Conservation (phyloP, 2,888 invertebrate genomes). For the Cacoxenus indagator region DNA sequence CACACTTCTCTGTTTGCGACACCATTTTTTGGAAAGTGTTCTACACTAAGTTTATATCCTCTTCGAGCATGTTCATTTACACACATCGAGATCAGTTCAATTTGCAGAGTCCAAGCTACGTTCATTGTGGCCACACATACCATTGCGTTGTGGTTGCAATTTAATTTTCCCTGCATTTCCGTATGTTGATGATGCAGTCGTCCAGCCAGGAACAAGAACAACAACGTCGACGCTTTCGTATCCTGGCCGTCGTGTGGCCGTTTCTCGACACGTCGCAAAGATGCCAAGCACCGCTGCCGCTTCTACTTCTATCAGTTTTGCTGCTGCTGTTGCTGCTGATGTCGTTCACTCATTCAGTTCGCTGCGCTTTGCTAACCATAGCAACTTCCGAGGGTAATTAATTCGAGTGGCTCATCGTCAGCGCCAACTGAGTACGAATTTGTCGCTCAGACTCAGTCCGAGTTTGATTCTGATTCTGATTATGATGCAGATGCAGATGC, state of each 20-base stretch:
- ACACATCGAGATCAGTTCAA: not conserved
- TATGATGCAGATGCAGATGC: too few species aligned
- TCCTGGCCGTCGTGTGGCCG: too few species aligned
- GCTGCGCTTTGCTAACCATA: slow-evolving; percentile 55
- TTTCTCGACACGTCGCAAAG: too few species aligned
- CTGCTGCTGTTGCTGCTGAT: not conserved
- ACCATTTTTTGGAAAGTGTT: too few species aligned
- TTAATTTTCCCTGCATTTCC: slow-evolving; percentile 55
- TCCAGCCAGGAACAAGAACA: too few species aligned
- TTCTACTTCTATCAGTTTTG: not conserved
- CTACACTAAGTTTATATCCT: not conserved
- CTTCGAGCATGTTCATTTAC: not conserved
- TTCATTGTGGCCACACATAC: slow-evolving; percentile 10
- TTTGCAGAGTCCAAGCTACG: not conserved
- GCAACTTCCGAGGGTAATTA: slow-evolving; percentile 69
- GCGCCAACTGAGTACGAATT: not conserved
- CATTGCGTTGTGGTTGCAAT: slow-evolving; percentile 53
- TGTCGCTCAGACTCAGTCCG: too few species aligned
- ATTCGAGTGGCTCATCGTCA: slow-evolving; percentile 67
- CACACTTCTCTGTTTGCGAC: too few species aligned
- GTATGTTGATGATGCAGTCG: not conserved
- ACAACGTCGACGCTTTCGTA: too few species aligned
- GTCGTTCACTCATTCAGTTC: slow-evolving; percentile 29
- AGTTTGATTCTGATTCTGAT: too few species aligned
- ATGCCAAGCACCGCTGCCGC: too few species aligned